Base-by-base conservation (phyloP, 37 sponge, comb jelly and placozoan species). In the Halichondria panicea region DNA sequence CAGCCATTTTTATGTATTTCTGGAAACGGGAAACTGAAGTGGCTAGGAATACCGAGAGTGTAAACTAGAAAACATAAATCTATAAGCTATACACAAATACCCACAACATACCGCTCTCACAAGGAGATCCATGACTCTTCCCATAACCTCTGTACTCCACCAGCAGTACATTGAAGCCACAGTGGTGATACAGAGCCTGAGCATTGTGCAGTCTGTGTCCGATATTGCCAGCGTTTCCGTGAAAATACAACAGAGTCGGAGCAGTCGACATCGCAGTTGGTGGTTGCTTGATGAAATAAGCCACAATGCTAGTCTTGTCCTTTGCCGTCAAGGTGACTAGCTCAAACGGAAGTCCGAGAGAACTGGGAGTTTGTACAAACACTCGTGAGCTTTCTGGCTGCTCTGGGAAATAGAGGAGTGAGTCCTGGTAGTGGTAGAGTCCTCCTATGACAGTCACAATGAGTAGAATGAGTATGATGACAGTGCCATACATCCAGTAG, bases 71-170 rank as follows among this genome's bases (percentile, higher is more conserved):
- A 9, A 57, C 6, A 6, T n/a, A 33, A 33, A n/a, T n/a, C n/a
- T n/a, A n/a, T n/a, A n/a, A n/a, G n/a, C n/a, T n/a, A n/a, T n/a
- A 74, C 28, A 3, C 32, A 37, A n/a, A n/a, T n/a, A n/a, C n/a
- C n/a, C n/a, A n/a, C n/a, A 48, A 65, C 89, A 68, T 12, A 91
- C 97, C 97, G 32, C 53, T 63, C 73, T 97, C 97, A 66, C 92
- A 91, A 13, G 99, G 92, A 24, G 84, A 42, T 0, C 99, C 99
- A 13, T 93, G 87, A 55, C 99, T 98, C 82, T 91, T 90, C 58
- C 99, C 99, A 82, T 93, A 98, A 1, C 99, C 99, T 15, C 99
- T 76, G 59, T 95, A 98, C 88, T 98, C 99, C 69, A 98, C 66
- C 37, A 98, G 74, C 38, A 98, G 59, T 25, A 98, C 79, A 55